A percentile compares a stretch with the other conserved stretches of the same genome.
Conservation (phyloP, 23 tunicate genomes). For the Aplidium turbinatum region DNA sequence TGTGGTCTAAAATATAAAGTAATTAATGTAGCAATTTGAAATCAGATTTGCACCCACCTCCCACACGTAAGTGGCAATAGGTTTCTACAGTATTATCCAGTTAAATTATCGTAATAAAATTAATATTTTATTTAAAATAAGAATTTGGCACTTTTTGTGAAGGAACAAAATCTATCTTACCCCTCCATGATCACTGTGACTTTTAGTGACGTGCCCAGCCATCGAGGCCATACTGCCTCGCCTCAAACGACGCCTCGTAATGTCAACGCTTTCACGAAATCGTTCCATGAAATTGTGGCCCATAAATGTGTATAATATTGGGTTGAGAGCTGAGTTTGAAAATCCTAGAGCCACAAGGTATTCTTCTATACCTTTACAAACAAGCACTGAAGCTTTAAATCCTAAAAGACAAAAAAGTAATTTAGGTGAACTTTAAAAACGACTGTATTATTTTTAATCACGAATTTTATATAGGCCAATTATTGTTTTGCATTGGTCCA, state of each 20-base stretch:
- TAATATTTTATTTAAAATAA: background rate
- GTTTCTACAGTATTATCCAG: no score
- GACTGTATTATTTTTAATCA: no score
- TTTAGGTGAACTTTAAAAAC: no score
- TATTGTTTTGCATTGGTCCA: no score
- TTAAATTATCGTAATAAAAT: background rate
- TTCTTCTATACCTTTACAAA: slow-evolving; percentile 62
- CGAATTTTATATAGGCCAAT: no score
- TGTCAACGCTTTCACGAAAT: slow-evolving; percentile 60
- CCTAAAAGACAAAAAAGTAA: slow-evolving; percentile 40
- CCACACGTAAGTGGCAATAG: no score
- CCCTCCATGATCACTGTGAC: slow-evolving; percentile 24
- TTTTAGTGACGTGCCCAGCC: slow-evolving; percentile 14
- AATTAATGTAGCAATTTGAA: background rate
- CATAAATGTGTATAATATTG: slow-evolving; percentile 84
- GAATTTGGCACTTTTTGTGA: background rate
- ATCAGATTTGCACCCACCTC: background rate
- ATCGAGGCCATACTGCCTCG: slow-evolving; percentile 30
- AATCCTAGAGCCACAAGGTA: slow-evolving; percentile 72
- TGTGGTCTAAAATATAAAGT: background rate
- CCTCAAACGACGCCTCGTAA: slow-evolving; percentile 38
- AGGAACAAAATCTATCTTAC: background rate
- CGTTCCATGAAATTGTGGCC: slow-evolving; percentile 83
- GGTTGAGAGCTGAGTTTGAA: slow-evolving; percentile 89
- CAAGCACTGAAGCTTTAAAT: slow-evolving; percentile 41